phyloP scores from a whole-genome alignment of 2,113 vertebrate genomes.

The Odocoileus virginianus region DNA sequence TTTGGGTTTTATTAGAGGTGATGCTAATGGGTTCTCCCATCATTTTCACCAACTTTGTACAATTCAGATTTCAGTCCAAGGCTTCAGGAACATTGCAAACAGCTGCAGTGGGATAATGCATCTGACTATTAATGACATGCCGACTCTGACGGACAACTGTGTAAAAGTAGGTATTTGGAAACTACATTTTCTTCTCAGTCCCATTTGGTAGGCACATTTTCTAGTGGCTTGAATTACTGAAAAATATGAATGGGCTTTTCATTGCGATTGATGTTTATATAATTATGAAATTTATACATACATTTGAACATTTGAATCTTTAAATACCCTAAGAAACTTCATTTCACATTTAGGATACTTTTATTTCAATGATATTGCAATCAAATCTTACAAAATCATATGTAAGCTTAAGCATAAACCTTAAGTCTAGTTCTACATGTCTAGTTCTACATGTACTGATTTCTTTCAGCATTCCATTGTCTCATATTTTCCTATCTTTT shows the following conservation, averaged over 20 bases:
- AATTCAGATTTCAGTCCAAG: constrained; percentile 84
- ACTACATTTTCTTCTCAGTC: neutral
- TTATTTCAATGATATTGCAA: neutral
- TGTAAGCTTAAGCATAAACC: neutral
- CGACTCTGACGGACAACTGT: constrained; percentile 85
- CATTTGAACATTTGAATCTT: neutral
- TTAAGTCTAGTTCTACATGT: neutral
- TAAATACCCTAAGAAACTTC: neutral
- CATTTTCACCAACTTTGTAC: constrained; percentile 37
- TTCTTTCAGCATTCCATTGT: neutral
- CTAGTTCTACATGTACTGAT: neutral
- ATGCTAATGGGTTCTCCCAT: neutral
- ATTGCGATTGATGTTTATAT: neutral
- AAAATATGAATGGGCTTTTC: neutral
- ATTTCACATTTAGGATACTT: constrained; percentile 11
- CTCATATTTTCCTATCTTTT: neutral
- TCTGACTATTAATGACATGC: constrained; percentile 85
- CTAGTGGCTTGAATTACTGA: neutral
- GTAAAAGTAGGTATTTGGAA: constrained; percentile 81
- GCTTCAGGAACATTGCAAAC: constrained; percentile 82
- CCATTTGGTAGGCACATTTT: neutral
- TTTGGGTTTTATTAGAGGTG: neutral
- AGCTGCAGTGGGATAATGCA: constrained; percentile 83
- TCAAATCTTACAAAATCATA: neutral
- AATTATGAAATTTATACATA: neutral